Percentiles rank a stretch among this genome's conserved stretches.
Evolutionary conservation across 1,140 invertebrate genomes (phyloP).

Genomic region (Drosophila lini): DNA sequence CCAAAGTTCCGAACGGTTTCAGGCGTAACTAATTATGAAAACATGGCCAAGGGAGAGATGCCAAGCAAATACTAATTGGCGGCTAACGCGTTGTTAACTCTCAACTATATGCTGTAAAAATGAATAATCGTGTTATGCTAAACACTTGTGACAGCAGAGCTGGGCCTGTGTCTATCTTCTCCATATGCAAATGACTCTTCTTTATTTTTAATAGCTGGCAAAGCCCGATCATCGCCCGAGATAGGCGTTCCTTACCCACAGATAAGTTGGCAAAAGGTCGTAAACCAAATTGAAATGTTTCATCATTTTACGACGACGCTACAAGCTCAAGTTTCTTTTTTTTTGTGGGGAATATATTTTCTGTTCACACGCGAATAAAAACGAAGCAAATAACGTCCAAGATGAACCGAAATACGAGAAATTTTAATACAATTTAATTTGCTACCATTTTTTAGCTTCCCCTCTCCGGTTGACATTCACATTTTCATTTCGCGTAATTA

Average conservation of each 20-base stretch:
- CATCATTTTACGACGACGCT: constrained; percentile 31
- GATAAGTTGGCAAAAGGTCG: constrained; percentile 33
- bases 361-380: constrained; percentile 64
- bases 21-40: constrained; percentile 47
- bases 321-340: constrained; percentile 24
- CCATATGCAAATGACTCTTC: constrained; percentile 45
- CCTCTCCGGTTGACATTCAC: constrained; percentile 68
- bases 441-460: constrained; percentile 58
- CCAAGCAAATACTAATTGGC: constrained; percentile 59
- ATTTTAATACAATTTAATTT: constrained; percentile 80
- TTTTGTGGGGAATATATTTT: constrained; percentile 37
- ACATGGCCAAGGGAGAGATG: constrained; percentile 39
- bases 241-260: constrained; percentile 29
- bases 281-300: constrained; percentile 69
- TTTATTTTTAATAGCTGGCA: constrained; percentile 43
- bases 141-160: constrained; percentile 55
- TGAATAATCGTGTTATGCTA: constrained; percentile 66
- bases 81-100: constrained; percentile 52
- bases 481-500: constrained; percentile 76
- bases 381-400: constrained; percentile 18
- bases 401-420: constrained; percentile 50
- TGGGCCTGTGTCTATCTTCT: constrained; percentile 23
- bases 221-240: constrained; percentile 45
- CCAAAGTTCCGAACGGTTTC: constrained; percentile 45
- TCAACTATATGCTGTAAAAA: constrained; percentile 61